A percentile compares a stretch with the other conserved stretches of the same genome.
phyloP scores from a whole-genome alignment of 2,888 invertebrate species.

The Lissocephala sabroskyi region DNA sequence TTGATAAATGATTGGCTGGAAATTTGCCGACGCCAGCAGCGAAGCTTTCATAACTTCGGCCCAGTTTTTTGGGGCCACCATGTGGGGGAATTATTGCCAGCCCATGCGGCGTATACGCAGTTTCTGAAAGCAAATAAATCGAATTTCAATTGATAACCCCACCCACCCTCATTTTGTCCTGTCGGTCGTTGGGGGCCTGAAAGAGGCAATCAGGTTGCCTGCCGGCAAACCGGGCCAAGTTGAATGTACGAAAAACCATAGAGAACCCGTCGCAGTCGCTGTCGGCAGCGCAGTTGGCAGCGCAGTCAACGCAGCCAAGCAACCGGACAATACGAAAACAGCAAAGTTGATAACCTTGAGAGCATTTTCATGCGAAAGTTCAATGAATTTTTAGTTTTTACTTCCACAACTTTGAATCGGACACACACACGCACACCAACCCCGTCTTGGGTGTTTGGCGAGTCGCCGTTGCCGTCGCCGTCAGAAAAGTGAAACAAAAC shows the following conservation, averaged over 20 bases:
- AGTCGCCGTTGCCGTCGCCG: not conserved
- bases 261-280: slow-evolving; percentile 20
- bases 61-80: not conserved
- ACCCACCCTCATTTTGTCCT: too few relatives aligned
- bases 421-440: slow-evolving; percentile 18
- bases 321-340: slow-evolving; percentile 44
- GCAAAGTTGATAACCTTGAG: slow-evolving; percentile 70
- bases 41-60: not conserved
- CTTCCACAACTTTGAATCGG: slow-evolving; percentile 64
- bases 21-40: slow-evolving; percentile 11
- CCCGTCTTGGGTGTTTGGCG: slow-evolving; percentile 4
- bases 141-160: too few relatives aligned
- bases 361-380: slow-evolving; percentile 71
- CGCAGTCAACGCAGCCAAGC: not conserved
- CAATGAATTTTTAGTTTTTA: slow-evolving; percentile 70
- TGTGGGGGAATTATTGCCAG: too few relatives aligned
- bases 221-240: too few relatives aligned
- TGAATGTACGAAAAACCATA: slow-evolving; percentile 50
- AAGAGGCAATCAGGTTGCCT: too few relatives aligned
- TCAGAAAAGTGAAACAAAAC: slow-evolving; percentile 63
- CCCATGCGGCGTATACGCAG: too few relatives aligned
- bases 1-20: slow-evolving; percentile 43
- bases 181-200: too few relatives aligned
- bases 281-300: too few relatives aligned
- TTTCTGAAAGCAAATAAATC: too few relatives aligned